Evolutionary conservation across 2,888 invertebrate genomes (phyloP).

Genomic region (Dascillus cervinus): DNA sequence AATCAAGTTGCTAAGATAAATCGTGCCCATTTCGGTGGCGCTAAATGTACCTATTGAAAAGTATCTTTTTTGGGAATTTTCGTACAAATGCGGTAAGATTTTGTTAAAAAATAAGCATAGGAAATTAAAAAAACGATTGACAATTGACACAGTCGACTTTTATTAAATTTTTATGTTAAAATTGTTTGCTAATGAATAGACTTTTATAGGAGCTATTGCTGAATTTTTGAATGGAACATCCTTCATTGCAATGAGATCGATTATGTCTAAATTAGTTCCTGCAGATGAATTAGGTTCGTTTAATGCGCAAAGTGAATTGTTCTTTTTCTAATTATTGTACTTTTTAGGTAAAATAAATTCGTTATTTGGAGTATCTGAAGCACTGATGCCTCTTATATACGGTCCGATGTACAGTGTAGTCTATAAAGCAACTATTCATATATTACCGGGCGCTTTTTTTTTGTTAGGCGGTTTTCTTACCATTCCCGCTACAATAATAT

Average conservation of each 20-base stretch:
- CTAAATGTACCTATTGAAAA: no score
- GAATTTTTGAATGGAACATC: slow-evolving; percentile 44
- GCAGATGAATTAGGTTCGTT: slow-evolving; percentile 49
- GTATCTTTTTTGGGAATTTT: no score
- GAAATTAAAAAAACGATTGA: no score
- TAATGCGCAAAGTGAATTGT: background rate
- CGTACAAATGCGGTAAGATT: no score
- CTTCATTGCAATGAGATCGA: slow-evolving; percentile 49
- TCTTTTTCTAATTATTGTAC: slow-evolving; percentile 1
- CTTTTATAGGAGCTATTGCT: slow-evolving; percentile 45
- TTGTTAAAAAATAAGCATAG: no score
- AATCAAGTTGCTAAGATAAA: no score
- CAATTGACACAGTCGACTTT: no score
- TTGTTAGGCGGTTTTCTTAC: slow-evolving; percentile 28
- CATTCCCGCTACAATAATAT: slow-evolving; percentile 28
- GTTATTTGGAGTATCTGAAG: slow-evolving; percentile 33
- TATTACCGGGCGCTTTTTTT: slow-evolving; percentile 32
- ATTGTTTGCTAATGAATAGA: background rate
- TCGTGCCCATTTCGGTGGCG: no score
- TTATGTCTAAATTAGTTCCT: slow-evolving; percentile 50
- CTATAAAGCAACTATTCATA: slow-evolving; percentile 30
- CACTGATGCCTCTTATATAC: slow-evolving; percentile 32
- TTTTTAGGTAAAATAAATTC: slow-evolving; percentile 44
- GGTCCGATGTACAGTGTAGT: slow-evolving; percentile 34
- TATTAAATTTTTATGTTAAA: no score